Conservation (phyloP, 2,888 invertebrate genomes). For the Cremastinae sp. region DNA sequence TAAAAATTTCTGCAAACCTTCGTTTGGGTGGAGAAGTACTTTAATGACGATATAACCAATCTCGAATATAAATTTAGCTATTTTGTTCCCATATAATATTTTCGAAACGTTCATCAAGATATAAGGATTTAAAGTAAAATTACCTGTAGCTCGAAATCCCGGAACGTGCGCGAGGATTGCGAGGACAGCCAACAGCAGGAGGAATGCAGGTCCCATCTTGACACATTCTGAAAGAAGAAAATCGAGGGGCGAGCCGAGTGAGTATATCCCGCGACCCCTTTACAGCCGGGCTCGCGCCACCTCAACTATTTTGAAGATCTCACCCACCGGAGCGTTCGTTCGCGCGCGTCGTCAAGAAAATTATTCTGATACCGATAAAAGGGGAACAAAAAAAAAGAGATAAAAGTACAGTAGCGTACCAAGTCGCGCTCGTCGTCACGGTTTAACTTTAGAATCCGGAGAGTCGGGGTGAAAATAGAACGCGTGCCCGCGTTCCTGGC, state of each 20-base stretch:
- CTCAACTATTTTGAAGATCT: too few species aligned
- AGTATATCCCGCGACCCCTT: neutral
- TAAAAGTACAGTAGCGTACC: conserved; percentile 26
- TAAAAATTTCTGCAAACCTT: too few species aligned
- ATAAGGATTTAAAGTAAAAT: too few species aligned
- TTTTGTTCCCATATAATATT: too few species aligned
- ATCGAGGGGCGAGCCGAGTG: conserved; percentile 63
- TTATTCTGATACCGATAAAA: neutral
- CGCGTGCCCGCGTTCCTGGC: conserved; percentile 70
- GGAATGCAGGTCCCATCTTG: conserved; percentile 77
- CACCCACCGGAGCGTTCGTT: too few species aligned
- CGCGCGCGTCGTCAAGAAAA: neutral
- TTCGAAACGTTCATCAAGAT: neutral
- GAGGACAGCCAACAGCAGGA: conserved; percentile 72
- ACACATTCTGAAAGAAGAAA: conserved; percentile 79
- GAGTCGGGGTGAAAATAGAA: conserved; percentile 78
- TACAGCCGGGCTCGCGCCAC: too few species aligned
- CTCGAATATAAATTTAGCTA: too few species aligned
- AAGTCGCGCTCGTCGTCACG: conserved; percentile 52
- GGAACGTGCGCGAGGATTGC: conserved; percentile 70
- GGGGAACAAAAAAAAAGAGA: conserved; percentile 40
- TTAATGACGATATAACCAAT: too few species aligned
- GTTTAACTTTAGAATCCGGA: conserved; percentile 77
- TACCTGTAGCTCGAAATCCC: conserved; percentile 72
- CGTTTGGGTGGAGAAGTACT: neutral